Percentiles rank a stretch among this genome's conserved stretches.
Evolutionary conservation across 2,113 vertebrate species (phyloP).

Genomic region (Pseudonaja textilis): DNA sequence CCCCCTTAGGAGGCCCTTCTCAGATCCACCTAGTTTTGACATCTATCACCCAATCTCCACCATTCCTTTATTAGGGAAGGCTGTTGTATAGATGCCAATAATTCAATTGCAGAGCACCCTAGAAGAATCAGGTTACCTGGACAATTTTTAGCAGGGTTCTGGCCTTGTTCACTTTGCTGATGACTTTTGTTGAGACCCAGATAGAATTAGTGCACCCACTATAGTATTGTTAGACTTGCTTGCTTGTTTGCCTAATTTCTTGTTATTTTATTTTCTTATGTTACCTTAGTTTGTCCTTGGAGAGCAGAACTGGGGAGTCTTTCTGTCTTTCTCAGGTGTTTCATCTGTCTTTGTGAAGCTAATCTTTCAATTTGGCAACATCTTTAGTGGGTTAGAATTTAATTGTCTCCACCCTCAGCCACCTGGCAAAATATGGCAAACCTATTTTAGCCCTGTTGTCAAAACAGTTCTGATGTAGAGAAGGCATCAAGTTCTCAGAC

Average conservation of each 20-base stretch:
- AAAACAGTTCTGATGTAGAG: slow-evolving; percentile 3
- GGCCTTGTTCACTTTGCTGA: not conserved
- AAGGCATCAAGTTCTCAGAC: not conserved
- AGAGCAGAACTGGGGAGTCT: not conserved
- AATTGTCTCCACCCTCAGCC: slow-evolving; percentile 13
- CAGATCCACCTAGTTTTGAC: not conserved
- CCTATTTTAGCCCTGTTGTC: slow-evolving; percentile 1
- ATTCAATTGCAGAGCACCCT: not conserved
- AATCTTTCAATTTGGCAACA: slow-evolving; percentile 18
- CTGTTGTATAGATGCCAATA: not conserved
- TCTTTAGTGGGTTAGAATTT: not conserved
- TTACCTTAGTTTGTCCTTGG: slow-evolving; percentile 11
- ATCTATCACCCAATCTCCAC: not conserved
- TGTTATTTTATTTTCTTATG: not conserved
- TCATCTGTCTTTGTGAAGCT: slow-evolving; percentile 2
- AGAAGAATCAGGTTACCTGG: not conserved
- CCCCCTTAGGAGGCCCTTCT: not conserved
- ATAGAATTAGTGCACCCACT: not conserved
- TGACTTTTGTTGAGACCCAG: not conserved
- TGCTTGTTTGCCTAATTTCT: not conserved
- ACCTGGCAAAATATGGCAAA: slow-evolving; percentile 19
- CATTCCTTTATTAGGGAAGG: not conserved
- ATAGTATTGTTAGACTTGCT: not conserved
- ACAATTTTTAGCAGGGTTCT: not conserved
- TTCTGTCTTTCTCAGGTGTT: not conserved